phyloP scores from a whole-genome alignment of 1,140 invertebrate species.

The Oncopodura yosiiana region DNA sequence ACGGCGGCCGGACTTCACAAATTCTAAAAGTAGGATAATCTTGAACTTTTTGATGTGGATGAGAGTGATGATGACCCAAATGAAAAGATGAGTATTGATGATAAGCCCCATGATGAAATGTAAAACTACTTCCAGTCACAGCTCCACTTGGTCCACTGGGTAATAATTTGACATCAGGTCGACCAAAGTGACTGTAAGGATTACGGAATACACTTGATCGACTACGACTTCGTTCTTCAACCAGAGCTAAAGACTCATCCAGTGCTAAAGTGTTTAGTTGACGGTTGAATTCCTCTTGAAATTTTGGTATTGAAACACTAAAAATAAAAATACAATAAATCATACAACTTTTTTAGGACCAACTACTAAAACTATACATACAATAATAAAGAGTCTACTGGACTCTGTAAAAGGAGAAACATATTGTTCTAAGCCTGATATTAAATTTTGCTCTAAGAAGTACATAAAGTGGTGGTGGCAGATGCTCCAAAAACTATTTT shows the following conservation, averaged over 20 bases:
- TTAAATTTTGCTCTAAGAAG: too few relatives aligned
- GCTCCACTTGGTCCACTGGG: slow-evolving; percentile 22
- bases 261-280: slow-evolving; percentile 32
- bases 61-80: slow-evolving; percentile 20
- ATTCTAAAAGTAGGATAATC: slow-evolving; percentile 34
- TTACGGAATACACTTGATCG: slow-evolving; percentile 24
- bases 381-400: too few relatives aligned
- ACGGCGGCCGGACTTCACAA: slow-evolving; percentile 34
- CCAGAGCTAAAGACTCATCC: slow-evolving; percentile 33
- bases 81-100: slow-evolving; percentile 23
- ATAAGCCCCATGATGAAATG: slow-evolving; percentile 18
- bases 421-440: too few relatives aligned
- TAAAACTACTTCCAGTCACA: slow-evolving; percentile 13
- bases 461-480: too few relatives aligned
- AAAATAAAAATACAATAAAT: slow-evolving; percentile 9
- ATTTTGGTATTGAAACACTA: slow-evolving; percentile 25
- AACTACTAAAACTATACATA: too few relatives aligned
- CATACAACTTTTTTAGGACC: too few relatives aligned
- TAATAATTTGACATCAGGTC: slow-evolving; percentile 32
- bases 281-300: slow-evolving; percentile 34
- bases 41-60: slow-evolving; percentile 15
- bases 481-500: too few relatives aligned
- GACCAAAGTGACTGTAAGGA: slow-evolving; percentile 34
- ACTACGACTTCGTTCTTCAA: slow-evolving; percentile 31
- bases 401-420: too few relatives aligned